Percentiles rank a stretch among this genome's conserved stretches.
Evolutionary conservation across 2,888 invertebrate genomes (phyloP).

Genomic region (Cheilosia variabilis): DNA sequence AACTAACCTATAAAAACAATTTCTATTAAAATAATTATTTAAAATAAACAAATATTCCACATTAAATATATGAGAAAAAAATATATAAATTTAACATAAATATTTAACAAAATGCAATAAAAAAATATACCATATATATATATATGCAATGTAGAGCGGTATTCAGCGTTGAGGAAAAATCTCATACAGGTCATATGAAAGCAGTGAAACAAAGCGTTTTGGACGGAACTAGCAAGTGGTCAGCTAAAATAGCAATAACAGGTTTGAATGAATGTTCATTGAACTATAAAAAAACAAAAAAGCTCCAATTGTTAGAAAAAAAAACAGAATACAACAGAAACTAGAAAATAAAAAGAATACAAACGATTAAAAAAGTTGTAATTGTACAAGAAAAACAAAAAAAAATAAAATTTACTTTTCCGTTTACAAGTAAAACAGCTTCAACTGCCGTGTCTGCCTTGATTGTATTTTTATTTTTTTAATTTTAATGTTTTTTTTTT

Average conservation of each 20-base stretch:
- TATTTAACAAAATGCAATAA: slow-evolving; percentile 30
- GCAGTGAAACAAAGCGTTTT: slow-evolving; percentile 99
- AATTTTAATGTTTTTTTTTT: not conserved
- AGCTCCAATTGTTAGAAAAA: slow-evolving; percentile 49
- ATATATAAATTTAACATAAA: slow-evolving; percentile 20
- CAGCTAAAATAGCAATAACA: slow-evolving; percentile 99
- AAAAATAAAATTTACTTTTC: slow-evolving; percentile 16
- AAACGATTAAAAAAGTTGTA: slow-evolving; percentile 2
- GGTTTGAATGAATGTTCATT: slow-evolving; percentile 88
- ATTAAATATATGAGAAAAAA: slow-evolving; percentile 12
- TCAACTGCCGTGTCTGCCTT: slow-evolving; percentile 61
- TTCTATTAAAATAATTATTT: not conserved
- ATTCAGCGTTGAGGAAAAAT: slow-evolving; percentile 97
- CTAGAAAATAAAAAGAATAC: slow-evolving; percentile 17
- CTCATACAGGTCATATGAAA: slow-evolving; percentile 98
- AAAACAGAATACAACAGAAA: slow-evolving; percentile 59
- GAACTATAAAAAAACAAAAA: slow-evolving; percentile 59
- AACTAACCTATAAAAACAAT: not conserved
- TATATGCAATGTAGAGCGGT: slow-evolving; percentile 89
- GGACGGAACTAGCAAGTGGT: slow-evolving; percentile 99
- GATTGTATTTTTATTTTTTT: slow-evolving; percentile 14
- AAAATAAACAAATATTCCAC: not conserved
- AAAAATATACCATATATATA: slow-evolving; percentile 62
- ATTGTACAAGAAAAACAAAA: slow-evolving; percentile 22
- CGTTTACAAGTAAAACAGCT: slow-evolving; percentile 49